These are phyloP conservation scores for Chaetoderma sp. DNA, from an alignment of 2,888 invertebrate species.

Conservation along the genomic window DNA sequence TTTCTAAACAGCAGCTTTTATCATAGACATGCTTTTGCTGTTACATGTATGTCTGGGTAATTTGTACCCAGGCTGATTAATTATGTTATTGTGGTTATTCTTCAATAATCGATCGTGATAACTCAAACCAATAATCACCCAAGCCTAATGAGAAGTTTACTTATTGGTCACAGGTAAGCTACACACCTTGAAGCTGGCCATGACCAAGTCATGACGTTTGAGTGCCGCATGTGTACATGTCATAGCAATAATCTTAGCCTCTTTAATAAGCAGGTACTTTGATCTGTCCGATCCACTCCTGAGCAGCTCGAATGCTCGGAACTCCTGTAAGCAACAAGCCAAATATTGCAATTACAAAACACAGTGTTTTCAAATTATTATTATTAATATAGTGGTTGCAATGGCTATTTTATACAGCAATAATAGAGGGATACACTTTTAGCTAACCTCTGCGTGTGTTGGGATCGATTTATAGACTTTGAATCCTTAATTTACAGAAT, in stretches of 20 bases:
- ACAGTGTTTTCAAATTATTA: no score
- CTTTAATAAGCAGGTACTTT: constrained; percentile 95
- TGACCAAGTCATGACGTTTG: constrained; percentile 94
- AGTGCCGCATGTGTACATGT: constrained; percentile 99
- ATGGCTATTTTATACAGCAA: not conserved
- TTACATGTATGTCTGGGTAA: no score
- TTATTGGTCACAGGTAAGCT: not conserved
- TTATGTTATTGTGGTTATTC: no score
- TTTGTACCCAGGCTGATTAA: no score
- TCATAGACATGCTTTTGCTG: no score
- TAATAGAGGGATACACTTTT: no score
- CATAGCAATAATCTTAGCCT: constrained; percentile 99
- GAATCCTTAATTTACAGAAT: no score
- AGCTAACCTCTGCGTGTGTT: no score
- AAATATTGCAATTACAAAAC: not conserved
- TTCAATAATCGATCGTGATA: no score
- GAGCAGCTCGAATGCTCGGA: constrained; percentile 95
- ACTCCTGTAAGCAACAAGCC: constrained; percentile 75
- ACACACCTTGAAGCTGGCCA: constrained; percentile 78
- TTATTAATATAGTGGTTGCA: not conserved
- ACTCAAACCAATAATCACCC: no score
- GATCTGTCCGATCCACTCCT: constrained; percentile 95
- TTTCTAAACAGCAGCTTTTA: no score
- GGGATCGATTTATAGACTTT: no score
- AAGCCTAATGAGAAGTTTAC: not conserved